Evolutionary conservation across 2,113 vertebrate genomes (phyloP), one percentile per base, ranked within the genome.

Genomic region (Apteryx mantelli): DNA sequence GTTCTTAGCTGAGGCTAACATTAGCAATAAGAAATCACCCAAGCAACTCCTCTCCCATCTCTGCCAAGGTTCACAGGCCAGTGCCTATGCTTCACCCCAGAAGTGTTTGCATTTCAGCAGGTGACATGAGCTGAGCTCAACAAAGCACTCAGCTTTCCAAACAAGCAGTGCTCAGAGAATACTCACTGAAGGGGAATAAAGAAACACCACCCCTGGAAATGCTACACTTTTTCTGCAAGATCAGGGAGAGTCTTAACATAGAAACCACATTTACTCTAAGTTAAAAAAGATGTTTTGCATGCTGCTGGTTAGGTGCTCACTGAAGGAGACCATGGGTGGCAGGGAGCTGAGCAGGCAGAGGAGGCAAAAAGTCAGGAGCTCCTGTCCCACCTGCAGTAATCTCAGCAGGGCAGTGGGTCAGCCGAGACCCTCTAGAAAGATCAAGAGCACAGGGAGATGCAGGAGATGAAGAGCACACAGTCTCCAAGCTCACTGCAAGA

Each of bases 181-280:
- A 36, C 7, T 42, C 76, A 13, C n/a, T 1, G 22, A 60, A 94
- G 77, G 73, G 28, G 40, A 85, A 65, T 22, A 17, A 88, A 26
- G 38, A 83, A 58, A 19, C 18, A 3, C 18, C 2, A 7, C 53
- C 79, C 1, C 2, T 76, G 2, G 4, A 74, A 86, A 74, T 0
- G 3, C 17, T 4, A 2, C 0, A 61, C 78, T 32, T 74, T 42
- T 64, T 42, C 88, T 53, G 79, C 82, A 80, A 88, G 84, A 52
- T 46, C 60, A 83, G 75, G 42, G 68, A 97, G 85, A 55, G 10
- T 34, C 89, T 96, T 7, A 1, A 96, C 94, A 92, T 0, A 44
- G 91, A 97, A 96, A 96, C 64, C 93, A 83, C 95, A 96, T 96
- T 96, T 96, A 64, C 91, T 88, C 91, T 91, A 97, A 96, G 95